Conservation (phyloP, 1,140 invertebrate genomes). For the Bradysia coprophila region DNA sequence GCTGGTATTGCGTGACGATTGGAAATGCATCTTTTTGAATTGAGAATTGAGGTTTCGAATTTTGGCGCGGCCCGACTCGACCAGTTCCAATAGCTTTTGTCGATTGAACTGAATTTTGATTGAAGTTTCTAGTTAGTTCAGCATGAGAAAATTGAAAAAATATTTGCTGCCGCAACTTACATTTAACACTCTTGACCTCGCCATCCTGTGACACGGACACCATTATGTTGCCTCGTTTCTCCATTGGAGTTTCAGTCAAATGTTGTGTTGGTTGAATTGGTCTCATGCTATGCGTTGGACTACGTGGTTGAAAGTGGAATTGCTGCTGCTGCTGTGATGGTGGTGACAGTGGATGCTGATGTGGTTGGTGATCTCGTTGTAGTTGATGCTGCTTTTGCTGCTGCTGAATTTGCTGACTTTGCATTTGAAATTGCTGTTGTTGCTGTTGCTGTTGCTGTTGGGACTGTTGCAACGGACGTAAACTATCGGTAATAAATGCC, state of each 20-base stretch:
- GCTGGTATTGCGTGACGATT: background rate
- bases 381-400: too few species aligned
- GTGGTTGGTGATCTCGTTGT: too few species aligned
- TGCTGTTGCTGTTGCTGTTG: background rate
- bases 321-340: background rate
- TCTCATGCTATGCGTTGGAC: background rate
- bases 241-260: background rate
- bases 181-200: conserved; percentile 5
- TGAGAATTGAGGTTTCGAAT: conserved; percentile 7
- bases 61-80: conserved; percentile 26
- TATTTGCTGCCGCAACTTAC: too few species aligned
- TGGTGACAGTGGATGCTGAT: too few species aligned
- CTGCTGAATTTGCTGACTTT: background rate
- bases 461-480: background rate
- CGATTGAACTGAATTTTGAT: conserved; percentile 16
- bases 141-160: background rate
- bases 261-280: background rate
- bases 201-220: conserved; percentile 3
- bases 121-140: background rate
- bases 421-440: too few species aligned
- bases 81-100: conserved; percentile 25
- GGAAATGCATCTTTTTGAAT: background rate
- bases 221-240: conserved; percentile 4
- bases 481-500: background rate
- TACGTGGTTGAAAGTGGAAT: background rate